Evolutionary conservation across 1,140 invertebrate species (phyloP), one percentile per base, ranked within the genome.

Genomic region (Acyrthosiphon pisum): DNA sequence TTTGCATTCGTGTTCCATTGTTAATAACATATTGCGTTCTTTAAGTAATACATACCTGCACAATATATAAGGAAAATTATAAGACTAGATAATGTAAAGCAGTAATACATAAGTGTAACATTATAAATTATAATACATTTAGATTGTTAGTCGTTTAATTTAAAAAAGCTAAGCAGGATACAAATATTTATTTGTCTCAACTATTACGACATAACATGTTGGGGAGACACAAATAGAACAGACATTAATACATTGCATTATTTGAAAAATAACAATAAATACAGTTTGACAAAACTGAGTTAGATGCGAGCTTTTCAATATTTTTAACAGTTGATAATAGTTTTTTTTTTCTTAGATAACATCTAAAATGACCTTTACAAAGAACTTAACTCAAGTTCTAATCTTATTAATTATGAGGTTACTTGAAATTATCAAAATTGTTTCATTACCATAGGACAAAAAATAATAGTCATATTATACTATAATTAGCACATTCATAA

Each of bases 21-120:
- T 99, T 88, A 99, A 95, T 14, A 99, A 95, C 98, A 99, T 99
- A 95, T 99, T 99, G 93, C 97, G 96, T 96, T 99, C 99, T 96
- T 99, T 99, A 44, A 99, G 95, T 93, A 99, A 95, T 46, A 99
- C 96, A 96, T 97, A 98, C 97, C 97, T 98, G 90, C 30, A 68
- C 9, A 93, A 91, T 83, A 93, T 89, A 94, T 93, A 93, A 94
- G 91, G 56, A 93, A 83, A 41, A 83, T 26, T n/a, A 76, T 76
- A 76, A 76, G 14, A n/a, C 14, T 35, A n/a, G 60, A 30, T 30
- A 76, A 76, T 0, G 14, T n/a, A 18, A 35, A n/a, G 8, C 3
- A 68, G 30, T 30, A 30, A 30, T 30, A 60, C 7, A 60, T 60
- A 56, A 9, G 7, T 56, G 30, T 53, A 53, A 22, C 46, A 46